phyloP scores from a whole-genome alignment of 2,113 vertebrate species.

The Xenopus tropicalis region UCB_Xtro_10.0 CM004446.2:42343001-42343500 shows the following conservation, averaged over 20 bases:
- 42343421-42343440: too few relatives aligned
- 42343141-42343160: constrained; percentile 21
- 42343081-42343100: constrained; percentile 29
- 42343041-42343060: too few relatives aligned
- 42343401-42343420: too few relatives aligned
- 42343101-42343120: constrained; percentile 11
- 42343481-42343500: too few relatives aligned
- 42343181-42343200: not conserved
- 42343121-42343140: constrained; percentile 23
- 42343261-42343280: constrained; percentile 23
- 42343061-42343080: not conserved
- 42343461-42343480: too few relatives aligned
- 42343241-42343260: constrained; percentile 15
- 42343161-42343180: constrained; percentile 11
- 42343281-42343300: constrained; percentile 21
- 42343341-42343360: too few relatives aligned
- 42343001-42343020: too few relatives aligned
- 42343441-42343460: too few relatives aligned
- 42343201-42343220: constrained; percentile 15
- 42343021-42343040: too few relatives aligned
- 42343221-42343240: constrained; percentile 10
- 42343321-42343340: not conserved
- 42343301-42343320: not conserved
- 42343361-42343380: too few relatives aligned
- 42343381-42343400: too few relatives aligned